Evolutionary conservation across 2,888 invertebrate species (phyloP), one percentile per base, ranked within the genome.

Genomic region (Ctena decussata): DNA sequence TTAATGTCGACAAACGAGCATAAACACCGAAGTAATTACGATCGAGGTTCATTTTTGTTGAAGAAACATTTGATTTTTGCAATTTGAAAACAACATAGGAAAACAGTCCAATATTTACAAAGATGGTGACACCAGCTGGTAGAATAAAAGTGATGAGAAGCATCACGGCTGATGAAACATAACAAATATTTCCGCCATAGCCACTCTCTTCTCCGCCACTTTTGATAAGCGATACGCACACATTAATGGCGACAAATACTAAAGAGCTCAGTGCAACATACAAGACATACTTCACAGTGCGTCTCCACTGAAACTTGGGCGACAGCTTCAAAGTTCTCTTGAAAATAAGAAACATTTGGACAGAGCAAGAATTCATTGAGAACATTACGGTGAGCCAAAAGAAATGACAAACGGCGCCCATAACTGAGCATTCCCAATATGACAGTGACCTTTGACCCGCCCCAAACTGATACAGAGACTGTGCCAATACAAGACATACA

Each of bases 361-460:
- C 70, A 39, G 72, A 80, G 27, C 87, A 87, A 15, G 84, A 79
- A 32, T 82, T 87, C 84, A 82, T 84, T 49, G 82, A 77, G 44
- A 84, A 82, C 32, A 86, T 46, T 1, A 84, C 84, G 27, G 57
- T 39, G 3, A 87, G 60, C 87, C 87, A 87, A 37, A 71, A 80
- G 65, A 84, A 87, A 65, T 87, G 87, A n/a, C 77, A 46, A 12
- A 87, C 32, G n/a, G 69, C 77, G 27, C 87, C 87, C 12, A 87
- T 60, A 0, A 79, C n/a, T 8, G 49, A 53, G 57, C 84, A 87
- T 18, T 39, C 46, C 71, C 69, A 71, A 0, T 71, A 57, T 6
- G 77, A 39, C 35, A 87, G 69, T 0, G 60, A 69, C 6, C 41
- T 35, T 18, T 77, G 81, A 11, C 65, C 75, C 6, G 41, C 44